Base-by-base conservation (phyloP, 2,888 invertebrate genomes). In the Sycophila texana region DNA sequence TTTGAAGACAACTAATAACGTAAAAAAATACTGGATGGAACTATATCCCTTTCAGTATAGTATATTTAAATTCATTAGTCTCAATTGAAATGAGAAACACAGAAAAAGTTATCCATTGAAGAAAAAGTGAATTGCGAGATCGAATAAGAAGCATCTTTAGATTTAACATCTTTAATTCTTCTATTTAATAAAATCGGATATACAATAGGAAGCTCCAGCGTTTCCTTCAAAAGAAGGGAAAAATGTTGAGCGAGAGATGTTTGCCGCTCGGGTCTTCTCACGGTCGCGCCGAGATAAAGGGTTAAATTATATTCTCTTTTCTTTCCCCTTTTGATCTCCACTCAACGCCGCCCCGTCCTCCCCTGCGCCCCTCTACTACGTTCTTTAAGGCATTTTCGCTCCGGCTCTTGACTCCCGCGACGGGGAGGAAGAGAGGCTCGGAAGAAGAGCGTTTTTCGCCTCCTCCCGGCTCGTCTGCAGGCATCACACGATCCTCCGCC, bases 261-360 rank as follows among this genome's bases (percentile, higher is more conserved):
- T 70, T 67, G 57, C 49, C n/a, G 70, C 18, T 22, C 57, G 20
- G 26, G 22, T 67, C 70, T 13, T 47, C 55, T 16, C 58, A 0
- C 22, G 18, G 7, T 26, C 53, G 58, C 30, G n/a, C 57, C 20
- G 66, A 39, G 57, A 77, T 65, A 71, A 80, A 80, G 80, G 80
- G 77, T 80, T 77, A 80, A 80, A 77, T 77, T 74, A 80, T 80
- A 74, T 77, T 80, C 70, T 55, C 66, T 73, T 74, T n/a, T 70
- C 63, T 65, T 74, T 73, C 26, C 66, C 73, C 77, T 70, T 74
- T 72, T 77, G 73, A 73, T 80, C 74, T 68, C 58, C 53, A n/a
- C 57, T 57, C 53, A 16, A 58, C 13, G 39, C 22, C 20, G 55
- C 63, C 67, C n/a, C n/a, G n/a, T 47, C 51, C 30, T 10, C 47